Conservation (phyloP, 2,888 invertebrate genomes). For the Drosophila melanosoma region DNA sequence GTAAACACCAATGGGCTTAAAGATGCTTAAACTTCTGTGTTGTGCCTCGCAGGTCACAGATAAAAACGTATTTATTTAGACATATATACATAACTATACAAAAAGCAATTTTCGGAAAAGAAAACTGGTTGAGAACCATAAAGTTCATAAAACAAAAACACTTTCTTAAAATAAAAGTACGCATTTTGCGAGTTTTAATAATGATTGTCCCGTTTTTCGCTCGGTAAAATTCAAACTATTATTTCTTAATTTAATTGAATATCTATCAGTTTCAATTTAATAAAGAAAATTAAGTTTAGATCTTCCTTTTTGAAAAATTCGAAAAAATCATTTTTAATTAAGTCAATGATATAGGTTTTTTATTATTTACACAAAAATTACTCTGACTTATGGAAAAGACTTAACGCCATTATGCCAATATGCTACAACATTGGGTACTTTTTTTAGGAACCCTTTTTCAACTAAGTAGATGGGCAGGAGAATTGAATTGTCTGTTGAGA, state of each 20-base stretch:
- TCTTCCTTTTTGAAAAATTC: background rate
- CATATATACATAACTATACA: background rate
- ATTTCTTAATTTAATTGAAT: background rate
- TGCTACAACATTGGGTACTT: background rate
- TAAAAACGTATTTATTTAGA: background rate
- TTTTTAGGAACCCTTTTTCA: background rate
- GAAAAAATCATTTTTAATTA: background rate
- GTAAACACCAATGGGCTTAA: slow-evolving; percentile 28
- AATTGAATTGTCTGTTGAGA: background rate
- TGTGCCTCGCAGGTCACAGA: slow-evolving; percentile 8
- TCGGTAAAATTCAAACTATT: background rate
- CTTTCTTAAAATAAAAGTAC: background rate
- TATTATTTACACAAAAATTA: background rate
- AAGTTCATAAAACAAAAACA: background rate
- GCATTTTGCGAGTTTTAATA: background rate
- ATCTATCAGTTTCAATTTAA: background rate
- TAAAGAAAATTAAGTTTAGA: background rate
- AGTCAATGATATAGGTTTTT: background rate
- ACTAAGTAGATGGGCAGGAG: background rate
- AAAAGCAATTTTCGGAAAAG: background rate
- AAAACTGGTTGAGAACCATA: background rate
- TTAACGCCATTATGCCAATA: background rate
- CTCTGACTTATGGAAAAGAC: background rate
- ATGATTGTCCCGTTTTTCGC: background rate
- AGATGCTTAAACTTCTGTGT: slow-evolving; percentile 26